phyloP scores from a whole-genome alignment of 64 coral and sea anemone species.

The Astreopora myriophthalma region DNA sequence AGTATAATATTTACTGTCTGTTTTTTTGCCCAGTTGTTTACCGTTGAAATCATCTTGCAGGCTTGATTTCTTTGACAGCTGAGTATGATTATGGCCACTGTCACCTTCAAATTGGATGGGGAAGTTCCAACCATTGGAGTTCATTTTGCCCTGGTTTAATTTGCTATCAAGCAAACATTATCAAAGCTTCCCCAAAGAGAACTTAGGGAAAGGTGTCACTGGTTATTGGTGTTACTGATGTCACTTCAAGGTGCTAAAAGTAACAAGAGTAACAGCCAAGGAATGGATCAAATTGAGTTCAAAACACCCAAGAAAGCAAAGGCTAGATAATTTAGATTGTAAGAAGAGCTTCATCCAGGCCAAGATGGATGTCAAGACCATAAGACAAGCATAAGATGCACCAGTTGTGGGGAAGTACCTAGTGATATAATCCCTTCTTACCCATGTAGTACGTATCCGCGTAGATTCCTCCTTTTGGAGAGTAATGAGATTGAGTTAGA shows the following conservation, averaged over 20 bases:
- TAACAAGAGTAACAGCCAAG: not conserved
- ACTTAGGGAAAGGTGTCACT: not conserved
- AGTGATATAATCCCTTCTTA: constrained; percentile 63
- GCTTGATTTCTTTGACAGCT: not conserved
- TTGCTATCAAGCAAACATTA: not conserved
- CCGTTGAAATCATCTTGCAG: not conserved
- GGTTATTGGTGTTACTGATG: not conserved
- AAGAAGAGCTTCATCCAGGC: not conserved
- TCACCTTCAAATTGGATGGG: not conserved
- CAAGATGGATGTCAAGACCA: constrained; percentile 14
- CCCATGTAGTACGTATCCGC: constrained; percentile 92
- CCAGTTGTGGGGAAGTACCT: not conserved
- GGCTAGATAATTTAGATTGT: not conserved
- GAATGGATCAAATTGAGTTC: not conserved
- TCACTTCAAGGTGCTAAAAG: not conserved
- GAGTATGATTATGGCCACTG: not conserved
- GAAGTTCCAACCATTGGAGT: not conserved
- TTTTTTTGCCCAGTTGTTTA: not conserved
- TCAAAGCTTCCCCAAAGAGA: not conserved
- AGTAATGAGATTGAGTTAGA: constrained; percentile 92
- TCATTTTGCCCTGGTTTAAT: not conserved
- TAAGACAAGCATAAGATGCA: not conserved
- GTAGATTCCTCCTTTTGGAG: constrained; percentile 93
- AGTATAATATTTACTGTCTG: not conserved
- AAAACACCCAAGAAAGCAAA: not conserved